These are phyloP conservation scores for Nothocercus nigrocapillus DNA, from an alignment of 2,113 vertebrate species.

Conservation along the genomic window DNA sequence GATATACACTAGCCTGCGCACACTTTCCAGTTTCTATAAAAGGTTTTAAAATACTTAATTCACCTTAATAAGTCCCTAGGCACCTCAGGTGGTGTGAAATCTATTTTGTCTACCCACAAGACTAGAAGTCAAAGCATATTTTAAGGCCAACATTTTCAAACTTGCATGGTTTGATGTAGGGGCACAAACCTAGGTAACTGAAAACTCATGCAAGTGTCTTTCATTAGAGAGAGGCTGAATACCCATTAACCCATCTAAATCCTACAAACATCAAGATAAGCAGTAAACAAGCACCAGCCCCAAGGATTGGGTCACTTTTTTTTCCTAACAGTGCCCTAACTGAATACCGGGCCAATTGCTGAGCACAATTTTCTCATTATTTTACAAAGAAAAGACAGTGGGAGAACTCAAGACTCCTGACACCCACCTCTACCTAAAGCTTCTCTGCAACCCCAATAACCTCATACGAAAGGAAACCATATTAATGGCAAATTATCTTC, in stretches of 20 bases:
- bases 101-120: constrained; percentile 11
- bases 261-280: background rate
- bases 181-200: background rate
- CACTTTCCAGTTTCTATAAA: background rate
- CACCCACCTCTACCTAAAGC: background rate
- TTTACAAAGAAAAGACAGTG: background rate
- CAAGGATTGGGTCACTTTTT: background rate
- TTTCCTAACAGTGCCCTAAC: background rate
- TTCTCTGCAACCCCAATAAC: background rate
- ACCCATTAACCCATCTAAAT: background rate
- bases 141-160: constrained; percentile 21
- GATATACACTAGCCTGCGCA: background rate
- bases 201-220: background rate
- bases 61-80: constrained; percentile 29
- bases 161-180: background rate
- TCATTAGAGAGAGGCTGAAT: background rate
- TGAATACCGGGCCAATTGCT: background rate
- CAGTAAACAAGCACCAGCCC: background rate
- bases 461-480: background rate
- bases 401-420: background rate
- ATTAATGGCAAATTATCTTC: constrained; percentile 6
- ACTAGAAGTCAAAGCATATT: background rate
- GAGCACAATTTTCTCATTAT: background rate
- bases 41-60: constrained; percentile 47
- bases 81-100: constrained; percentile 16